Conservation (phyloP, 2,797 vertebrate species). For the Xerus rutilus region DNA sequence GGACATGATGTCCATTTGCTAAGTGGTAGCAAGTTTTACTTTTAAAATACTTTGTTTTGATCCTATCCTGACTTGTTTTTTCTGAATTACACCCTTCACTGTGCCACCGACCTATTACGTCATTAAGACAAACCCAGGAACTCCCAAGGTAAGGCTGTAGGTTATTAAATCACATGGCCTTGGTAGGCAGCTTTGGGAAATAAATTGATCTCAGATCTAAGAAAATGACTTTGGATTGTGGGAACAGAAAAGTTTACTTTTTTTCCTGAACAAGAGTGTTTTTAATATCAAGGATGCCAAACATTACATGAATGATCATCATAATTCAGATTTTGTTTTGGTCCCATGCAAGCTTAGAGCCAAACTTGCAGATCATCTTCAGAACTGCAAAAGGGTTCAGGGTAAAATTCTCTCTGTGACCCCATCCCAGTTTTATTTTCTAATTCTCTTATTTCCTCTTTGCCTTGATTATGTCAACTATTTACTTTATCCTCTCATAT, state of each 20-base stretch:
- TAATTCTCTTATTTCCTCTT: slow-evolving; percentile 1
- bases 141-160: background rate
- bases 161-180: background rate
- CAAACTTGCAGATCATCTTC: background rate
- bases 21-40: background rate
- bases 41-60: background rate
- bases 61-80: background rate
- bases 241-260: background rate
- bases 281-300: background rate
- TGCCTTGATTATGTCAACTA: slow-evolving; percentile 49
- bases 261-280: slow-evolving; percentile 3
- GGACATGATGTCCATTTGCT: background rate
- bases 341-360: background rate
- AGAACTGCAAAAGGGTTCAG: background rate
- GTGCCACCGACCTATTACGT: background rate
- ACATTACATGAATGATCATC: background rate
- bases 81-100: background rate
- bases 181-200: background rate
- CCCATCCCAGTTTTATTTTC: slow-evolving; percentile 6
- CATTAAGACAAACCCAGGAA: background rate
- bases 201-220: background rate
- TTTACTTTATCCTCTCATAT: slow-evolving; percentile 34
- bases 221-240: background rate
- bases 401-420: background rate
- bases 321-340: background rate